Evolutionary conservation across 2,797 vertebrate species (phyloP), one percentile per base, ranked within the genome.

Genomic region (Anguilla megastoma): DNA sequence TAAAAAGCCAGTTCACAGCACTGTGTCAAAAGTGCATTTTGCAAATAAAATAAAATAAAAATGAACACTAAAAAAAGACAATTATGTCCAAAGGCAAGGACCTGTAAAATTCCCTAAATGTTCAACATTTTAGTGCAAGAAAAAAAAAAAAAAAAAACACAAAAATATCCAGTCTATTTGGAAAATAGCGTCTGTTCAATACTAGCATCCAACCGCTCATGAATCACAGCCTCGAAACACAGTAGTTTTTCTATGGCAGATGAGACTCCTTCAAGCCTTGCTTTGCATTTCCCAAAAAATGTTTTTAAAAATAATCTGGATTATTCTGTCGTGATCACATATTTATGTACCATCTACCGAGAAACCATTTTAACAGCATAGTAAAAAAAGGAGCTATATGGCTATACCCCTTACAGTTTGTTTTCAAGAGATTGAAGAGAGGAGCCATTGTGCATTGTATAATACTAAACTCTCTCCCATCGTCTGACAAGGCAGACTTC

Each of bases 221-320:
- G 80, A 83, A 9, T 83, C 48, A 50, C 21, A n/a, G 80, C 41
- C 45, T 52, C 12, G 27, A 48, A 83, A 24, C 24, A 76, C 74
- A n/a, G 18, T 48, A 27, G 48, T 83, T 86, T 93, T 94, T 98
- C 97, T 98, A 98, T 98, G 97, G 97, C 97, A 97, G 97, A 97
- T 94, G 89, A 50, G 58, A 87, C 89, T 88, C 91, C 90, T 30
- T 85, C 84, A 74, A 41, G 82, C 56, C 79, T 88, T 86, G n/a
- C 80, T 80, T 66, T 86, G 88, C 80, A 85, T 89, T 91, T 90
- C 0, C 18, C 41, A 48, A 45, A 80, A 50, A 7, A 3, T 6
- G 18, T n/a, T 33, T 71, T 41, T 5, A 12, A 74, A 33, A 45
- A 79, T 79, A 60, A 66, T 30, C 33, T 83, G 86, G 58, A 52